Base-by-base conservation (phyloP, 2,888 invertebrate species). In the Myathropa florea region DNA sequence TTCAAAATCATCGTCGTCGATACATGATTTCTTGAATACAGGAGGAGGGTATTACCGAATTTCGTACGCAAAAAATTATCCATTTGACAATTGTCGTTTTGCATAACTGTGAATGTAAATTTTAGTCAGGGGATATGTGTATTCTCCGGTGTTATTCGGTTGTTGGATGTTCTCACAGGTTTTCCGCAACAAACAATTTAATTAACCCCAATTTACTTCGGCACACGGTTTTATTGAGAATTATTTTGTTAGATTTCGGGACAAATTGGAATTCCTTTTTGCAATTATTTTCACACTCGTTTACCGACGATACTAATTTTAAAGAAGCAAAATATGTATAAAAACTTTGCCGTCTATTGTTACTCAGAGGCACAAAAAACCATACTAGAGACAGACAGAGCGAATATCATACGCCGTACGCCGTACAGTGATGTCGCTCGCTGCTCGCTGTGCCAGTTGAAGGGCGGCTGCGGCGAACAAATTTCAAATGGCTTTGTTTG, bases 21-120 rank as follows among this genome's bases (percentile, higher is more conserved):
- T 46, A 46, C 46, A 46, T 46, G 26, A 23, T 26, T 57, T 24
- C 24, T 68, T 57, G 36, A 60, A 67, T 59, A 53, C 59, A 57
- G 21, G 30, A 57, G 68, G 71, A 30, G 64, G 23, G 30, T 57
- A 65, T 88, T 88, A 86, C 85, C 85, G 59, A 86, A 75, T 78
- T 85, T 88, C 33, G 83, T 39, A 73, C 70, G 88, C 85, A 83
- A 81, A 75, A 78, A 71, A 72, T 83, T 83, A 85, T 88, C 85
- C 83, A 83, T 88, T 79, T 88, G 88, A 83, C 76, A 81, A 86
- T 81, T 78, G 70, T 88, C 88, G 81, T 79, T 88, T 86, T 88
- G 88, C 86, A 88, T 88, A 83, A 88, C 83, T 86, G 86, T 86
- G 84, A 84, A 84, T 84, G 64, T 61, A 65, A 65, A 53, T 65